Percentiles rank a stretch among this genome's conserved stretches.
These are phyloP conservation scores for Numenius phaeopus DNA, from an alignment of 2,797 vertebrate genomes.

Conservation along the genomic window DNA sequence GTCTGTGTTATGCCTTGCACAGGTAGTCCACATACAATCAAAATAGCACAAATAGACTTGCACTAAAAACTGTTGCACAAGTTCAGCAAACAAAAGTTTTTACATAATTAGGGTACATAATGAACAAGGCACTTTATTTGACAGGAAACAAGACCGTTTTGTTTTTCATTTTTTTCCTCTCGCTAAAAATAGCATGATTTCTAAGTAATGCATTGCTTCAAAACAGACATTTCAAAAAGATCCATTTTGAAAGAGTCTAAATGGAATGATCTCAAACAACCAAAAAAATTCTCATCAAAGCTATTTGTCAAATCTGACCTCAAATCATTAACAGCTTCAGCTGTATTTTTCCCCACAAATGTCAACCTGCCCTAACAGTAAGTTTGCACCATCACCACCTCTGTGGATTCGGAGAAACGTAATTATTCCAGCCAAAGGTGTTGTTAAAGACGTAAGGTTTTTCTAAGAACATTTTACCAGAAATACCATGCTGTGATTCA, in stretches of 20 bases:
- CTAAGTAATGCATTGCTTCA: neutral
- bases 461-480: neutral
- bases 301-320: neutral
- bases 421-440: neutral
- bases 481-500: neutral
- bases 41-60: neutral
- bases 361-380: neutral
- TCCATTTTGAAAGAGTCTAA: neutral
- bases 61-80: neutral
- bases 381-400: neutral
- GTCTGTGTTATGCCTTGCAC: neutral
- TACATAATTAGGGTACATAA: neutral
- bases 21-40: neutral
- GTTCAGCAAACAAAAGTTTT: neutral
- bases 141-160: neutral
- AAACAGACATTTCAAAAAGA: neutral
- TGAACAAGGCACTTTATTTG: neutral
- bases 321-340: neutral
- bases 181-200: neutral
- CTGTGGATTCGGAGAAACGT: neutral
- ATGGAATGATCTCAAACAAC: neutral
- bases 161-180: neutral
- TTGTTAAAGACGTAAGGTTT: neutral
- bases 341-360: neutral
- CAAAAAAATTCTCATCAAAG: neutral